These are phyloP conservation scores for Colaptes auratus DNA, from an alignment of 2,113 vertebrate genomes.

Conservation along the genomic window DNA sequence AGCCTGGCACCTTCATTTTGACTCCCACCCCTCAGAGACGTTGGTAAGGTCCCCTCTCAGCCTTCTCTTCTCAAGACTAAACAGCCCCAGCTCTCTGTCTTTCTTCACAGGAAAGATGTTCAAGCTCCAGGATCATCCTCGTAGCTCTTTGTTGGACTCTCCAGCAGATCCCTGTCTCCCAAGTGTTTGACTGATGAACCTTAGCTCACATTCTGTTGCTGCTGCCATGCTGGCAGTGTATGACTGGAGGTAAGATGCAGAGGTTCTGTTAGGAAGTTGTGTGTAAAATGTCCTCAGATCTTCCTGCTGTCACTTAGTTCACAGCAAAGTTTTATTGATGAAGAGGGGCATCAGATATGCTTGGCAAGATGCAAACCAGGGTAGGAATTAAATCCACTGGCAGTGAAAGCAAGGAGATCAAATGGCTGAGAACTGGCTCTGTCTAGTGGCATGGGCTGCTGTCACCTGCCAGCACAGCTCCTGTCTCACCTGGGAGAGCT, in stretches of 20 bases:
- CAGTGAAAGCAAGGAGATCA: neutral
- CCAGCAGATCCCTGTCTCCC: too few species aligned
- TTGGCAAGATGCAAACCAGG: neutral
- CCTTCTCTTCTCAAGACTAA: too few species aligned
- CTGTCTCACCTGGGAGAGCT: neutral
- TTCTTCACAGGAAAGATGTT: too few species aligned
- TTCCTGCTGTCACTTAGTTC: neutral
- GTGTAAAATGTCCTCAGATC: neutral
- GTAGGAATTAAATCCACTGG: neutral
- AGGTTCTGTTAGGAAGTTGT: neutral
- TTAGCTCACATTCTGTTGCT: rapidly evolving
- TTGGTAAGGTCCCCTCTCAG: too few species aligned
- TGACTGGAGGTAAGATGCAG: neutral
- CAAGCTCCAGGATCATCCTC: too few species aligned
- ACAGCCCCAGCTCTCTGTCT: too few species aligned
- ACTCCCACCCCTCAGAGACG: too few species aligned
- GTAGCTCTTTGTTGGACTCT: too few species aligned
- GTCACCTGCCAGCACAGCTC: neutral
- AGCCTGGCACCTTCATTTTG: too few species aligned
- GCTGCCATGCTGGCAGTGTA: neutral
- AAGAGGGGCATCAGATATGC: neutral
- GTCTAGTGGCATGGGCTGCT: rapidly evolving
- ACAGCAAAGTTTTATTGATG: neutral
- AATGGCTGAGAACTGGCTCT: neutral
- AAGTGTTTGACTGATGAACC: neutral